These are phyloP conservation scores for Drosophila guanche DNA, from an alignment of 1,140 invertebrate species.

Conservation along the genomic window DNA sequence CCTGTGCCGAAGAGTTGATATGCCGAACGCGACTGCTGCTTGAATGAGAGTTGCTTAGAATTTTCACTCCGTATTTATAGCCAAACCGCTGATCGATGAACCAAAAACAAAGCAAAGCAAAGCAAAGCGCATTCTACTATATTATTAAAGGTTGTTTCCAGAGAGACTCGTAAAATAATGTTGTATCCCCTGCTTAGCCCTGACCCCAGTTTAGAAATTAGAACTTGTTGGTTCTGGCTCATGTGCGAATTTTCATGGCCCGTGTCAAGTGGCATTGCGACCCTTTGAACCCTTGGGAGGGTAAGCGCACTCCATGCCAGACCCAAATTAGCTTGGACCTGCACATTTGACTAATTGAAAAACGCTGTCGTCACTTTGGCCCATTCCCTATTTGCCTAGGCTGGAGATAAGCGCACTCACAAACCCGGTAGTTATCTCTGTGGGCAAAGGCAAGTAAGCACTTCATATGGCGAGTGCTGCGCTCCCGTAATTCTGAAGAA, in stretches of 20 bases:
- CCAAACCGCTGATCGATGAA: slow-evolving; percentile 1
- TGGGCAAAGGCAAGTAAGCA: slow-evolving; percentile 13
- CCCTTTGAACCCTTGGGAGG: slow-evolving; percentile 19
- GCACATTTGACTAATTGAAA: slow-evolving; percentile 51
- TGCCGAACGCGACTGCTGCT: slow-evolving; percentile 21
- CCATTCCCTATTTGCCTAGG: not conserved
- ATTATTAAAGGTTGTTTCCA: no score
- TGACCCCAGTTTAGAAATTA: no score
- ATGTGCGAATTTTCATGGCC: slow-evolving; percentile 3
- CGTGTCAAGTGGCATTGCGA: slow-evolving; percentile 23
- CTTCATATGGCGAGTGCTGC: slow-evolving; percentile 3
- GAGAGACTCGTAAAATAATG: no score
- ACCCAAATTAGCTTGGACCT: slow-evolving; percentile 1
- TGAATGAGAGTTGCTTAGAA: slow-evolving; percentile 43
- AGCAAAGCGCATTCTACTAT: not conserved
- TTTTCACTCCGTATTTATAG: slow-evolving; percentile 52
- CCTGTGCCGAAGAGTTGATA: not conserved
- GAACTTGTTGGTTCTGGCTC: not conserved
- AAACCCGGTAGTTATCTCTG: slow-evolving; percentile 44
- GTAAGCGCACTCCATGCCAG: slow-evolving; percentile 1
- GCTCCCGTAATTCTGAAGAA: not conserved
- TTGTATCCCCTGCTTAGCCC: no score
- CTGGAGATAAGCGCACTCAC: slow-evolving; percentile 16
- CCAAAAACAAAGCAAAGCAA: slow-evolving; percentile 23
- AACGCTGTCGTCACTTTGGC: slow-evolving; percentile 44